A percentile compares a stretch with the other conserved stretches of the same genome.
Conservation (phyloP, 1,140 invertebrate genomes). For the Charaxes varanes region DNA sequence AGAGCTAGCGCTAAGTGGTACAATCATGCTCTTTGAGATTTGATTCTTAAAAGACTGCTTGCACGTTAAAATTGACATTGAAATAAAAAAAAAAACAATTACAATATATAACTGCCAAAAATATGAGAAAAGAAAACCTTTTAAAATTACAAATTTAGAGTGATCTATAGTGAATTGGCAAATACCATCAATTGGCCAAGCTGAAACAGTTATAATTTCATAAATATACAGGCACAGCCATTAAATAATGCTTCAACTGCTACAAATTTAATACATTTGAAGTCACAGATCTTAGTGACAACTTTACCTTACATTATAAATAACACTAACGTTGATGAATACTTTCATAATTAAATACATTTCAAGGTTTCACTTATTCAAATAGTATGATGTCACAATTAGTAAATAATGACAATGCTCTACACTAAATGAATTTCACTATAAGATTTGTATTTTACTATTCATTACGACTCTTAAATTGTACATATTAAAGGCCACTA, state of each 20-base stretch:
- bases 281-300: not conserved
- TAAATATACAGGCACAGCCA: conserved; percentile 56
- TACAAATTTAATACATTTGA: conserved; percentile 17
- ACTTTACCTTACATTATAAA: conserved; percentile 17
- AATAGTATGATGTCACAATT: not conserved
- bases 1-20: conserved; percentile 39
- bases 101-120: not conserved
- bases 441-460: not conserved
- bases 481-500: conserved; percentile 3
- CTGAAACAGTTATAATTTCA: conserved; percentile 34
- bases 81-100: not conserved
- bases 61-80: conserved; percentile 26
- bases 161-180: too few species aligned
- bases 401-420: not conserved
- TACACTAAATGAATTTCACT: not conserved
- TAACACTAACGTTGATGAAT: conserved; percentile 31
- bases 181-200: conserved; percentile 21
- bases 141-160: not conserved
- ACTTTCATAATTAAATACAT: conserved; percentile 35
- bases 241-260: conserved; percentile 37
- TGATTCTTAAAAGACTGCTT: conserved; percentile 26
- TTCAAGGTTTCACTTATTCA: conserved; percentile 21
- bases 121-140: not conserved
- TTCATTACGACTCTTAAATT: not conserved
- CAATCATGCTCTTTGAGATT: conserved; percentile 44